A percentile compares a stretch with the other conserved stretches of the same genome.
phyloP scores from a whole-genome alignment of 2,113 vertebrate species.

The Fregetta grallaria region DNA sequence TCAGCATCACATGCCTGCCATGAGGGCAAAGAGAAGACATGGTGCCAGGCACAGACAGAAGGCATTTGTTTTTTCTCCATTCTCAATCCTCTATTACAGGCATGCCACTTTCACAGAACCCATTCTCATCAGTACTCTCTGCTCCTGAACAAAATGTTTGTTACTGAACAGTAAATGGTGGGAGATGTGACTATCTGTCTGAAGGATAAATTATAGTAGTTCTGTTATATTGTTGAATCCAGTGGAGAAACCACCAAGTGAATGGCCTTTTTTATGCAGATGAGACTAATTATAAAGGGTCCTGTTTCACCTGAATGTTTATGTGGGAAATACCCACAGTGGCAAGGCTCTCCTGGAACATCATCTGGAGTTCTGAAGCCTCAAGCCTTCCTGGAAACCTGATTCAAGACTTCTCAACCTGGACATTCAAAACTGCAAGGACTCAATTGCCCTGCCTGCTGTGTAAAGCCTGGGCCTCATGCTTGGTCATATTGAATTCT shows the following conservation, averaged over 20 bases:
- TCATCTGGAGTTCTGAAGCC: background rate
- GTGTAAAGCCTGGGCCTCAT: background rate
- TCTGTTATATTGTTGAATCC: background rate
- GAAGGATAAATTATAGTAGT: background rate
- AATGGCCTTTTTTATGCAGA: background rate
- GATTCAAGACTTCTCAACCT: background rate
- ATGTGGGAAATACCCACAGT: background rate
- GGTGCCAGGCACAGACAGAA: slow-evolving; percentile 19
- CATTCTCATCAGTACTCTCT: background rate
- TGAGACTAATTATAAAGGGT: background rate
- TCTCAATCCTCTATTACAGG: background rate
- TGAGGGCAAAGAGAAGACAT: background rate
- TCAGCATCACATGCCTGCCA: slow-evolving; percentile 7
- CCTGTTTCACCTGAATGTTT: background rate
- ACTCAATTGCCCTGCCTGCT: background rate
- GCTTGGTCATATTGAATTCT: background rate
- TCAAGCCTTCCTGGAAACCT: background rate
- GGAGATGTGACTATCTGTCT: background rate
- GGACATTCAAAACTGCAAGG: background rate
- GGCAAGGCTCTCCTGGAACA: background rate
- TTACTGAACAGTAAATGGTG: background rate
- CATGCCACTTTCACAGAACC: background rate
- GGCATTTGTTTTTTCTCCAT: background rate
- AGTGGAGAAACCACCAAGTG: background rate
- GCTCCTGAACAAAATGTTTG: background rate